Percentiles rank a stretch among this genome's conserved stretches.
These are phyloP conservation scores for Polydrusus pterygomalis DNA, from an alignment of 2,888 invertebrate species.

Conservation along the genomic window DNA sequence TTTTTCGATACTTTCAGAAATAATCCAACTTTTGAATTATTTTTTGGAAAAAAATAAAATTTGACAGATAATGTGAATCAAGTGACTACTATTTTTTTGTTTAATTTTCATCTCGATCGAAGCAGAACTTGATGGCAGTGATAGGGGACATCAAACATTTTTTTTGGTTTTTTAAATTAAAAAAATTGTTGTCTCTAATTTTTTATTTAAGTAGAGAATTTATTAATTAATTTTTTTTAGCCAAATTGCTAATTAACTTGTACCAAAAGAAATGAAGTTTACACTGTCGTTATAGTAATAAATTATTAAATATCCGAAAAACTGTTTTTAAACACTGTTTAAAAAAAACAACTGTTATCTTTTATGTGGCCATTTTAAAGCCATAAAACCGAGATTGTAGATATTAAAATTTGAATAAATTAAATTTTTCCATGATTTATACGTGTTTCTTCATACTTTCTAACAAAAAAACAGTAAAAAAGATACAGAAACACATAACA, in stretches of 20 bases:
- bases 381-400: slow-evolving; percentile 15
- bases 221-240: slow-evolving; percentile 3
- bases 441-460: not conserved
- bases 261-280: not conserved
- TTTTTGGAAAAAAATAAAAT: no score
- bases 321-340: slow-evolving; percentile 6
- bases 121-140: no score
- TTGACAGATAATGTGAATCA: no score
- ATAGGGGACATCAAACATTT: no score
- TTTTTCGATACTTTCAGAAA: no score
- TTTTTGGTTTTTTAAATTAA: no score
- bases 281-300: slow-evolving; percentile 4
- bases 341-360: slow-evolving; percentile 21
- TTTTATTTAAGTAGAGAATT: no score
- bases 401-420: slow-evolving; percentile 24
- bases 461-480: not conserved
- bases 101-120: no score
- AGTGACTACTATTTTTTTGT: no score
- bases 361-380: slow-evolving; percentile 15
- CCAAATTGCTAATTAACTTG: not conserved
- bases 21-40: no score
- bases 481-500: not conserved
- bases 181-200: no score
- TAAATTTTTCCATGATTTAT: slow-evolving; percentile 24
- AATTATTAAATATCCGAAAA: not conserved